These are phyloP conservation scores for Petrosia ficiformis DNA, from an alignment of 37 sponge, comb jelly and placozoan species.

Conservation along the genomic window DNA sequence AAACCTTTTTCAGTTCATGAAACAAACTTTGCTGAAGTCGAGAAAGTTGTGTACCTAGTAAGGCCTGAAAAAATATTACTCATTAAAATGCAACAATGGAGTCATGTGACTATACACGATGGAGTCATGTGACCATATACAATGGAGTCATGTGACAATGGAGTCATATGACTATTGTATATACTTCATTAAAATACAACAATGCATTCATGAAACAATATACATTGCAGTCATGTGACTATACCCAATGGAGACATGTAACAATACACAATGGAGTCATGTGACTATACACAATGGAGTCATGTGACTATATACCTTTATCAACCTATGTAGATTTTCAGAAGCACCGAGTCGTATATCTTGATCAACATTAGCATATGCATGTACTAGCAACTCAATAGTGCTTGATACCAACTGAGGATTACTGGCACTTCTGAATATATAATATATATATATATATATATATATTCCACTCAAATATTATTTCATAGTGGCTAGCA, in stretches of 20 bases:
- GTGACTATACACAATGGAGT: neutral
- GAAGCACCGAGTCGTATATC: constrained; percentile 32
- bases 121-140: constrained; percentile 2
- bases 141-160: too few species aligned
- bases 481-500: neutral
- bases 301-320: constrained; percentile 31
- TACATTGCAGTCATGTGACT: too few species aligned
- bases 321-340: constrained; percentile 48
- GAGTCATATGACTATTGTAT: too few species aligned
- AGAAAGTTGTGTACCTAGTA: constrained; percentile 30
- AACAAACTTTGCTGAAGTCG: constrained; percentile 51
- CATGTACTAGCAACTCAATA: constrained; percentile 42
- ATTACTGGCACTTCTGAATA: constrained; percentile 6
- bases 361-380: constrained; percentile 34
- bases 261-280: neutral
- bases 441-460: neutral
- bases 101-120: neutral
- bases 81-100: neutral
- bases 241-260: too few species aligned
- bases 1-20: constrained; percentile 65
- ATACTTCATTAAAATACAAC: too few species aligned
- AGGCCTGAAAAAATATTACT: neutral
- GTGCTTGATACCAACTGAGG: constrained; percentile 21
- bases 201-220: too few species aligned
- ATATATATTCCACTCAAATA: too few species aligned